A percentile compares a stretch with the other conserved stretches of the same genome.
These are phyloP conservation scores for Acleris emargana DNA, from an alignment of 2,888 invertebrate genomes.

Conservation along the genomic window DNA sequence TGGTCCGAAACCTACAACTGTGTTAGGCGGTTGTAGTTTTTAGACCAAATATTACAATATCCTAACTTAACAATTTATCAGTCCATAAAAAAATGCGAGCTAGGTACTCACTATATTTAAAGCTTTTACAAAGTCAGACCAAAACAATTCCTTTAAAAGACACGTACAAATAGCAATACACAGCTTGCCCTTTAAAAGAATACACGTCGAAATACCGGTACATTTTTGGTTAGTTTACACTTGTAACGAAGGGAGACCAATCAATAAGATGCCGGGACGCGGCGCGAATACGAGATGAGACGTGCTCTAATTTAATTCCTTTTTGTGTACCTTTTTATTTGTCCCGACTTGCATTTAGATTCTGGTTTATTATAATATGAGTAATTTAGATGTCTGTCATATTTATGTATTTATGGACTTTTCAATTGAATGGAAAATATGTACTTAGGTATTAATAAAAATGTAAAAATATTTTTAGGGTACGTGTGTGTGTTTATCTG, in stretches of 20 bases:
- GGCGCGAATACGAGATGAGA: slow-evolving; percentile 20
- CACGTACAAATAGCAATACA: not conserved
- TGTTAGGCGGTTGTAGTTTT: no score
- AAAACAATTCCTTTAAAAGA: not conserved
- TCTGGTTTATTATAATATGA: slow-evolving; percentile 4
- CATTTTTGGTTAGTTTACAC: slow-evolving; percentile 32
- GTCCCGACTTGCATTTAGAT: slow-evolving; percentile 3
- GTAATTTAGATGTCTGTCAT: slow-evolving; percentile 33
- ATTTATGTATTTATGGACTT: slow-evolving; percentile 21
- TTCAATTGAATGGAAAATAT: not conserved
- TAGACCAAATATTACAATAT: no score
- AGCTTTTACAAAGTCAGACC: no score
- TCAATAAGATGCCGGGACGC: slow-evolving; percentile 24
- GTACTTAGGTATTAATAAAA: no score
- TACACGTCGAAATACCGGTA: slow-evolving; percentile 19
- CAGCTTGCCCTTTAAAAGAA: not conserved
- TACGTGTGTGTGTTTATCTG: no score
- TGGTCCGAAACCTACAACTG: no score
- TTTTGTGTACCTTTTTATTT: slow-evolving; percentile 28
- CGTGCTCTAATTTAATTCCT: slow-evolving; percentile 25
- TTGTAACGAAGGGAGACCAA: slow-evolving; percentile 29
- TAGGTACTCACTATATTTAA: no score
- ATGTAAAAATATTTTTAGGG: no score
- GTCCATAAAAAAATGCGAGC: no score
- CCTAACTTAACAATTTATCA: no score